These are phyloP conservation scores for Homalodisca vitripennis DNA, from an alignment of 1,140 invertebrate genomes.

Conservation along the genomic window DNA sequence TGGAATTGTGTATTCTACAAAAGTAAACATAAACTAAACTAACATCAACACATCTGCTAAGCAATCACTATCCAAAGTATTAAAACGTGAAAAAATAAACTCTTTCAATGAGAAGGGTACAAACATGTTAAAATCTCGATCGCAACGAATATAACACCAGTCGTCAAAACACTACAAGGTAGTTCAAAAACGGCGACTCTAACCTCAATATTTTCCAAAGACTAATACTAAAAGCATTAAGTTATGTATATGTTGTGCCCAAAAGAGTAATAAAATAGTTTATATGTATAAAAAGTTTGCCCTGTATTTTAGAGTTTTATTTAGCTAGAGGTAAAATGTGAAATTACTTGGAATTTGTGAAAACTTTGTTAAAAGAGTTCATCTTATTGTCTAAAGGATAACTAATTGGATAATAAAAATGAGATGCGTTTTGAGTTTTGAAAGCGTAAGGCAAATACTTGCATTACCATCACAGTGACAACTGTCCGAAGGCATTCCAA, in stretches of 20 bases:
- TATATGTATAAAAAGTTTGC: conserved; percentile 25
- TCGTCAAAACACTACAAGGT: conserved; percentile 21
- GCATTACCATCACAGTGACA: not conserved
- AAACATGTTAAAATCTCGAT: conserved; percentile 18
- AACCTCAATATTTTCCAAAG: not conserved
- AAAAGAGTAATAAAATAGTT: conserved; percentile 29
- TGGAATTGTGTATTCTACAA: conserved; percentile 1
- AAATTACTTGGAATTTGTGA: conserved; percentile 22
- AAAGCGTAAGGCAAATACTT: conserved; percentile 12
- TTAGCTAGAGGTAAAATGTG: conserved; percentile 19
- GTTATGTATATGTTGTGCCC: conserved; percentile 25
- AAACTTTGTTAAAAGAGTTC: not conserved
- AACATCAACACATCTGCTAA: conserved; percentile 12
- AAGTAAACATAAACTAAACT: conserved; percentile 10
- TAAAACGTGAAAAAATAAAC: conserved; percentile 13
- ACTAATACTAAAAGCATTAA: conserved; percentile 27
- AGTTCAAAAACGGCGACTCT: conserved; percentile 17
- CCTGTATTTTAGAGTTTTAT: conserved; percentile 26
- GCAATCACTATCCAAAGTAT: conserved; percentile 17
- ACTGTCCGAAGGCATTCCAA: not conserved
- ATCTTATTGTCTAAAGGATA: conserved; percentile 25
- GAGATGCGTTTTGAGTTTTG: conserved; percentile 1
- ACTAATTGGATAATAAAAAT: conserved; percentile 5
- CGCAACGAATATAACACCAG: conserved; percentile 11
- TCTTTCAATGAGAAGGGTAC: conserved; percentile 15